Evolutionary conservation across 1,140 invertebrate species (phyloP).

Genomic region (Drosophila simulans): DNA sequence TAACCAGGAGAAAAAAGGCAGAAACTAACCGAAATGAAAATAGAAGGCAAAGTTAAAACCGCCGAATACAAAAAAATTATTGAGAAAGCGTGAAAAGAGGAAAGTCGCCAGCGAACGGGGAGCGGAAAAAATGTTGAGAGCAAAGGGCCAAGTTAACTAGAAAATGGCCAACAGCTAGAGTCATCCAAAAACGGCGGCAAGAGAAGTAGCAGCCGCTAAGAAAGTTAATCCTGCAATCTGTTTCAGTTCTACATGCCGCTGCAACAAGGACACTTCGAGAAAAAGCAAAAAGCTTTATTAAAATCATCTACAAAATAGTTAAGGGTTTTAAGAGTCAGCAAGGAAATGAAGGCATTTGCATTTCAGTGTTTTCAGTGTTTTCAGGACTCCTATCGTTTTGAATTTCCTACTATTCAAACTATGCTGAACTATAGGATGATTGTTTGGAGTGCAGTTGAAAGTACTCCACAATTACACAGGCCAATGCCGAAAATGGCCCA

Average conservation of each 20-base stretch:
- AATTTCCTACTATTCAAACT: neutral
- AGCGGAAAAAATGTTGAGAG: slow-evolving; percentile 11
- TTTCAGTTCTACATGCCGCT: neutral
- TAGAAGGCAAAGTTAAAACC: slow-evolving; percentile 50
- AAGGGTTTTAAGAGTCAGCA: neutral
- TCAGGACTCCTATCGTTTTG: neutral
- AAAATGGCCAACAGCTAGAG: slow-evolving; percentile 19
- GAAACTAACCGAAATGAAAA: slow-evolving; percentile 36
- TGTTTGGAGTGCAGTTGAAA: slow-evolving; percentile 8
- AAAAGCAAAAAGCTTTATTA: neutral
- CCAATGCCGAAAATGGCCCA: slow-evolving; percentile 43
- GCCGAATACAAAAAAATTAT: slow-evolving; percentile 32
- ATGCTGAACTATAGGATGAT: neutral
- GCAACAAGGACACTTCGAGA: slow-evolving; percentile 1
- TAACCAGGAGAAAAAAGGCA: slow-evolving; percentile 19
- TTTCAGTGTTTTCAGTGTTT: no score
- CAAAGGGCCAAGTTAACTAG: slow-evolving; percentile 40
- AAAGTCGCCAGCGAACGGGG: slow-evolving; percentile 8
- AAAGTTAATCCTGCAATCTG: slow-evolving; percentile 27
- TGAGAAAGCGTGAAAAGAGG: slow-evolving; percentile 26
- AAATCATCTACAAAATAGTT: no score
- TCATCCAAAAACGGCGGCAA: slow-evolving; percentile 24
- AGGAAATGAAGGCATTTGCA: no score
- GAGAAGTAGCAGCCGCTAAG: slow-evolving; percentile 5
- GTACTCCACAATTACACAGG: slow-evolving; percentile 30